Evolutionary conservation across 64 coral and sea anemone genomes (phyloP).

Genomic region (Stylophora pistillata): DNA sequence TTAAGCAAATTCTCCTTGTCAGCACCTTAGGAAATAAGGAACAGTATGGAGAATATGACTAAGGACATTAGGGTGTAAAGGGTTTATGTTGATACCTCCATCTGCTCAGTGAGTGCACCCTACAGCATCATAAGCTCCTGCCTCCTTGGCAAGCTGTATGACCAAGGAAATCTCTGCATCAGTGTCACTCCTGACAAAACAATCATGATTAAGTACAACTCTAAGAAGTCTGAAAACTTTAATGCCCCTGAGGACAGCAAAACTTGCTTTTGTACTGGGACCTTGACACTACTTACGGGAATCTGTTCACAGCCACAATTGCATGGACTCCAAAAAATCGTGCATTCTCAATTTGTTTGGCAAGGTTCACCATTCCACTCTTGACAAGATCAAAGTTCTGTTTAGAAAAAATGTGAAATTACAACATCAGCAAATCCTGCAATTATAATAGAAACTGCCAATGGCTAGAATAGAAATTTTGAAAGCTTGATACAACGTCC

Average conservation of each 20-base stretch:
- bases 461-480: too few species aligned
- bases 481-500: too few species aligned
- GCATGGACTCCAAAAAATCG: slow-evolving; percentile 91
- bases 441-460: too few species aligned
- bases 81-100: slow-evolving; percentile 66
- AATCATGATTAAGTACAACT: neutral
- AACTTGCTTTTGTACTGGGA: neutral
- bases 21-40: too few species aligned
- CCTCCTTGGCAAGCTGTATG: slow-evolving; percentile 78
- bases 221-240: neutral
- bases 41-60: too few species aligned
- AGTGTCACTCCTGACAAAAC: slow-evolving; percentile 64
- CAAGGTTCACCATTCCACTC: slow-evolving; percentile 89
- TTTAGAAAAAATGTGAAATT: neutral
- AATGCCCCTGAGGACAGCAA: too few species aligned
- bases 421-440: neutral
- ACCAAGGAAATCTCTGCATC: slow-evolving; percentile 84
- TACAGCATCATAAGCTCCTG: slow-evolving; percentile 91
- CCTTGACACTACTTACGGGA: slow-evolving; percentile 66
- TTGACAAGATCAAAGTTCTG: slow-evolving; percentile 89
- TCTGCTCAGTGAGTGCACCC: slow-evolving; percentile 94
- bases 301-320: slow-evolving; percentile 91
- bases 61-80: too few species aligned
- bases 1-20: too few species aligned
- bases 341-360: slow-evolving; percentile 98